phyloP scores from a whole-genome alignment of 2,888 invertebrate species.

The Ormyrus nitidulus region DNA sequence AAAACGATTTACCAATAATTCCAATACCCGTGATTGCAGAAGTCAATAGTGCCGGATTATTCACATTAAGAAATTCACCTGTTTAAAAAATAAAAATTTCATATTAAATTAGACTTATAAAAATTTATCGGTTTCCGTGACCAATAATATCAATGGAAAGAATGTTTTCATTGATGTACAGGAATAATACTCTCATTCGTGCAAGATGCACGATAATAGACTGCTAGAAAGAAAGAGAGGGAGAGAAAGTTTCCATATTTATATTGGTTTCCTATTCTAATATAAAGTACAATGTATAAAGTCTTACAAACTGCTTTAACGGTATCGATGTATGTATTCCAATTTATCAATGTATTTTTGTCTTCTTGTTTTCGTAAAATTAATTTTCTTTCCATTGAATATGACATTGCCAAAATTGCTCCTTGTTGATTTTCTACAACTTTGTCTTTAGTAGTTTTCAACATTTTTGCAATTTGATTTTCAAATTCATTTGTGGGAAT shows the following conservation, averaged over 20 bases:
- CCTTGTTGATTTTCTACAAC: slow-evolving; percentile 88
- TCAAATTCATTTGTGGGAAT: slow-evolving; percentile 78
- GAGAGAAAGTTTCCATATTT: not conserved
- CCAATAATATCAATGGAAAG: too few species aligned
- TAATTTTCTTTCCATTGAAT: slow-evolving; percentile 83
- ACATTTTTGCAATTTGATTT: slow-evolving; percentile 76
- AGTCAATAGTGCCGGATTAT: slow-evolving; percentile 80
- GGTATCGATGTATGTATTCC: slow-evolving; percentile 80
- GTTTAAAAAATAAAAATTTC: slow-evolving; percentile 64
- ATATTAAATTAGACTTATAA: not conserved
- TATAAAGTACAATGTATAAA: slow-evolving; percentile 11
- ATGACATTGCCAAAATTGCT: slow-evolving; percentile 83
- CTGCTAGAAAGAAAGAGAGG: too few species aligned
- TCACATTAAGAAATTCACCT: slow-evolving; percentile 82
- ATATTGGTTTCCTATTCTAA: not conserved
- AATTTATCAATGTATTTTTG: slow-evolving; percentile 74
- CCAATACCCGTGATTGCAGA: slow-evolving; percentile 85
- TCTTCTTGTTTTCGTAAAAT: slow-evolving; percentile 75
- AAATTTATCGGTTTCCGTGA: too few species aligned
- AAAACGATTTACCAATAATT: slow-evolving; percentile 82
- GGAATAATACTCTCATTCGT: too few species aligned
- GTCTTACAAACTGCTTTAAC: slow-evolving; percentile 79
- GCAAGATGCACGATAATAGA: too few species aligned
- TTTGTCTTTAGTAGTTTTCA: slow-evolving; percentile 78
- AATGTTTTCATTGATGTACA: too few species aligned